phyloP scores from a whole-genome alignment of 2,113 vertebrate genomes.

The Upupa epops region DNA sequence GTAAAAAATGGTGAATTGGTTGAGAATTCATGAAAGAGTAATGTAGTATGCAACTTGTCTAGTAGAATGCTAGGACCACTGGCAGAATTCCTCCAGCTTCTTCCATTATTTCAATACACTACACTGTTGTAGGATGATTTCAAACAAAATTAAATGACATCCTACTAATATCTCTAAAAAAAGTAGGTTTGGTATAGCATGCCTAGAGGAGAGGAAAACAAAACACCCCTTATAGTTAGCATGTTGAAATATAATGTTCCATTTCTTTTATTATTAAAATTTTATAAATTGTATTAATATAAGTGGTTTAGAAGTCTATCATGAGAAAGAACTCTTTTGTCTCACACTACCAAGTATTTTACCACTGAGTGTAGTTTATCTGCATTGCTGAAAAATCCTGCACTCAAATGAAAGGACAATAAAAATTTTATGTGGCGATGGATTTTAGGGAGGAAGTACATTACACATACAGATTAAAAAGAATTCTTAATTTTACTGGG shows the following conservation, averaged over 20 bases:
- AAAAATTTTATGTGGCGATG: not conserved
- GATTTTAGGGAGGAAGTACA: not conserved
- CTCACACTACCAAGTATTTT: not conserved
- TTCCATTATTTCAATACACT: slow-evolving; percentile 36
- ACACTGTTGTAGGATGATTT: not conserved
- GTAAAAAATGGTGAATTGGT: slow-evolving; percentile 8
- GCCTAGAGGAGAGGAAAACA: not conserved
- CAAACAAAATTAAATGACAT: slow-evolving; percentile 3
- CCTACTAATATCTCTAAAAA: not conserved
- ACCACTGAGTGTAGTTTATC: not conserved
- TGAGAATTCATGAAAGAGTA: slow-evolving; percentile 20
- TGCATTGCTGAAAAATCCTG: not conserved
- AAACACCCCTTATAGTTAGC: not conserved
- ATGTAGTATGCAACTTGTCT: slow-evolving; percentile 17
- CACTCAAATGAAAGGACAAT: not conserved
- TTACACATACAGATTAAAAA: not conserved
- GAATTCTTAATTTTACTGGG: not conserved
- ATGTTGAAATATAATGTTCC: not conserved
- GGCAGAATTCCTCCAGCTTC: not conserved
- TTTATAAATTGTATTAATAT: not conserved
- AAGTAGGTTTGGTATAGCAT: not conserved
- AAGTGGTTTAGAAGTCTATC: not conserved
- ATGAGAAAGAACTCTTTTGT: not conserved
- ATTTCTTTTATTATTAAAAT: not conserved
- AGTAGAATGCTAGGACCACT: not conserved